Base-by-base conservation (phyloP, 2,113 vertebrate genomes). In the Dolichallabes microphthalmus region DNA sequence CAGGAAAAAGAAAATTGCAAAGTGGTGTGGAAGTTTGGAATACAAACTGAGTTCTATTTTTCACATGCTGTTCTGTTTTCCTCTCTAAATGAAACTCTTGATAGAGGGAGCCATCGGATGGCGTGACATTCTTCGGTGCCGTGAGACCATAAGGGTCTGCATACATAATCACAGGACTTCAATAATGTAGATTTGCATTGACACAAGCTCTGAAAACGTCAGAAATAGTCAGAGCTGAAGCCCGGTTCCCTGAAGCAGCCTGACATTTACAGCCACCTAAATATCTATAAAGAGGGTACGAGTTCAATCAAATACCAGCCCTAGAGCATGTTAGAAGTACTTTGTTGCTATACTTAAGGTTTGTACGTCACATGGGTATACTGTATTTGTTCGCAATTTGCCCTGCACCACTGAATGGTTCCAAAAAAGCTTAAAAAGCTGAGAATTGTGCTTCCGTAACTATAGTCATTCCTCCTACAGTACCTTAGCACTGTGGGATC, bases 211-310 rank as follows among this genome's bases (percentile, higher is more conserved):
- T 86, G 64, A 32, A 73, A 84, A 84, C 74, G 71, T 69, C 57
- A 73, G 82, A 71, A 73, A 57, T 11, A 71, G 66, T 76, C 63
- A 77, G 64, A 68, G 53, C 69, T 79, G 13, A 84, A 52, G 76
- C 69, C n/a, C 27, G 20, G 45, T 71, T 64, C 80, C 57, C 57
- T 73, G 60, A 82, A 63, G 78, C 85, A 58, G 32, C 79, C 78
- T 88, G 87, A 85, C 89, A 87, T 88, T 87, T 82, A 27, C 20
- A 64, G 75, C 84, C 53, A 80, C 73, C 50, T 64, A 32, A 45
- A 75, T 64, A 50, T 74, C 14, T 30, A 2, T 58, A 2, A 55
- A 83, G 30, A 30, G 55, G 20, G 4, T 35, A 74, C 8, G 6
- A 12, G n/a, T 63, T 79, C 76, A 53, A 78, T 86, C 53, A 50